These are phyloP conservation scores for Euphonia xanthogaster DNA, from an alignment of 2,797 vertebrate species.

Conservation along the genomic window DNA sequence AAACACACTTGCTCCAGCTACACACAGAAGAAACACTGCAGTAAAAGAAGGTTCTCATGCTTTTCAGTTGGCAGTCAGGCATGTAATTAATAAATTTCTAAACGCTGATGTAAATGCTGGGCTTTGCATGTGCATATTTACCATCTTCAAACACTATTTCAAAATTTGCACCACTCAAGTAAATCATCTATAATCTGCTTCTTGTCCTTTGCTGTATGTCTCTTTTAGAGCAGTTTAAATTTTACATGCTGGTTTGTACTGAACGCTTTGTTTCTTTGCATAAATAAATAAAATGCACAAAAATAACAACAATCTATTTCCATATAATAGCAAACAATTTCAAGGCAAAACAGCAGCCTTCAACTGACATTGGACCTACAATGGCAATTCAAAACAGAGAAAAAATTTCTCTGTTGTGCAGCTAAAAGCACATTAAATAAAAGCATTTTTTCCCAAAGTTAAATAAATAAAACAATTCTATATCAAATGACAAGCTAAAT, in stretches of 20 bases:
- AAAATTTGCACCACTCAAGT: neutral
- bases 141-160: neutral
- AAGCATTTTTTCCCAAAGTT: neutral
- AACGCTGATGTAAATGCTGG: conserved; percentile 8
- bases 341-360: neutral
- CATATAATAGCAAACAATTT: neutral
- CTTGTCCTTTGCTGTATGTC: neutral
- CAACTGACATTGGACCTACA: neutral
- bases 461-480: neutral
- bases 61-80: neutral
- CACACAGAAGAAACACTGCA: neutral
- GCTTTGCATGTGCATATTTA: neutral
- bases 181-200: conserved; percentile 1
- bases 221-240: neutral
- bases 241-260: neutral
- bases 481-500: neutral
- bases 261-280: conserved; percentile 22
- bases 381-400: neutral
- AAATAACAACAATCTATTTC: conserved; percentile 5
- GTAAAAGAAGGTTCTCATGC: neutral
- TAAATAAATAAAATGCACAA: conserved; percentile 31
- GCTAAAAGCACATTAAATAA: neutral
- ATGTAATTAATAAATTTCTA: conserved; percentile 33
- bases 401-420: neutral
- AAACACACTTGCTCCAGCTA: neutral